Conservation (phyloP, 1,140 invertebrate genomes). For the Dryas iulia region DNA sequence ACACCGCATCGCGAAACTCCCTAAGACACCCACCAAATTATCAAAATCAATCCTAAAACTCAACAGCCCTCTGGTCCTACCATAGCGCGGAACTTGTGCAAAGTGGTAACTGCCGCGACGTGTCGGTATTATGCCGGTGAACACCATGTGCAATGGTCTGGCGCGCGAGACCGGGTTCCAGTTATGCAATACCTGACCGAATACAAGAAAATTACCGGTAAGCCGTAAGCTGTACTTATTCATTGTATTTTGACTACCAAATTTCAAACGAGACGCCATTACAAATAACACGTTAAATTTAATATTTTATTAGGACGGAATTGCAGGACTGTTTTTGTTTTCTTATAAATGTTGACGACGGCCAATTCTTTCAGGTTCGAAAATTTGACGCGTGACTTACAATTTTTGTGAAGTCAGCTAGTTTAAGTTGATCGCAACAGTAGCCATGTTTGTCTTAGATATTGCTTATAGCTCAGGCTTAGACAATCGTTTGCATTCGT, state of each 20-base stretch:
- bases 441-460: conserved; percentile 55
- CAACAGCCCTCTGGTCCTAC: conserved; percentile 28
- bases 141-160: conserved; percentile 47
- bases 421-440: conserved; percentile 7
- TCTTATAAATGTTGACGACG: not conserved
- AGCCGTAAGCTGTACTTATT: conserved; percentile 36
- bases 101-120: conserved; percentile 32
- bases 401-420: not conserved
- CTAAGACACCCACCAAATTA: conserved; percentile 10
- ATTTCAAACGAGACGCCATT: not conserved
- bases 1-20: conserved; percentile 46
- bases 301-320: not conserved
- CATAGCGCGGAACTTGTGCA: conserved; percentile 23
- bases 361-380: not conserved
- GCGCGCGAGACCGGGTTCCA: conserved; percentile 38
- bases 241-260: conserved; percentile 6
- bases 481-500: conserved; percentile 28
- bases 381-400: not conserved
- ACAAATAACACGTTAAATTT: not conserved
- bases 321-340: not conserved
- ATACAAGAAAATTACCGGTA: conserved; percentile 49
- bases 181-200: conserved; percentile 60
- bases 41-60: not conserved
- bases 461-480: conserved; percentile 6
- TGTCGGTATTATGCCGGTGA: conserved; percentile 40